Percentiles rank a stretch among this genome's conserved stretches.
Conservation (phyloP, 2,888 invertebrate genomes). For the Tinea semifulvella region DNA sequence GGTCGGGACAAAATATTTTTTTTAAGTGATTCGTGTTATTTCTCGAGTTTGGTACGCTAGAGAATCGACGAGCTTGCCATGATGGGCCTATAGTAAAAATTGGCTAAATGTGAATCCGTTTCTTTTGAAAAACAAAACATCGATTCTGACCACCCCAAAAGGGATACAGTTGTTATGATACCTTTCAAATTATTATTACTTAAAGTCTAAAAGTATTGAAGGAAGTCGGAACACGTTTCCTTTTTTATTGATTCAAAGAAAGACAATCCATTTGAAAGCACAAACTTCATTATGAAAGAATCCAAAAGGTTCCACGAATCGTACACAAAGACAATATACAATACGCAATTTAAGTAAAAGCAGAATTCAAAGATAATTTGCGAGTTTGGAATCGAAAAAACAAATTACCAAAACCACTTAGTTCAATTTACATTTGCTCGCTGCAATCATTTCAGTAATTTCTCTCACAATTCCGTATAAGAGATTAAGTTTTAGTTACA, state of each 20-base stretch:
- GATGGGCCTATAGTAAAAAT: no score
- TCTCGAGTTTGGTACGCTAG: no score
- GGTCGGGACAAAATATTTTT: no score
- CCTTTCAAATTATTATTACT: no score
- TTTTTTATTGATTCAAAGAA: background rate
- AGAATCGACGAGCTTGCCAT: no score
- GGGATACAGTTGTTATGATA: no score
- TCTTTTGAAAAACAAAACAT: no score
- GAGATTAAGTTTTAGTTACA: constrained; percentile 5
- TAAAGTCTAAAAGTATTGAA: background rate
- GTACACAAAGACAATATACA: background rate
- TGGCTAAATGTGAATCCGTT: no score
- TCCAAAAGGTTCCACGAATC: background rate
- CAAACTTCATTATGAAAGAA: constrained; percentile 4
- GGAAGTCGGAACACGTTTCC: background rate
- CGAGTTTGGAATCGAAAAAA: background rate
- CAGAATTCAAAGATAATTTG: background rate
- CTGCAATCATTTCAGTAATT: background rate
- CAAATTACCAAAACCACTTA: background rate
- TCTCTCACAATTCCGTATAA: background rate
- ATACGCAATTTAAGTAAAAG: background rate
- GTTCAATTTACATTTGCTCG: background rate
- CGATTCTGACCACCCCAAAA: no score
- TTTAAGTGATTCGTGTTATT: no score
- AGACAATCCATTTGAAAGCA: constrained; percentile 4